Conservation (phyloP, 2,888 invertebrate species). For the Eledona agricola region DNA sequence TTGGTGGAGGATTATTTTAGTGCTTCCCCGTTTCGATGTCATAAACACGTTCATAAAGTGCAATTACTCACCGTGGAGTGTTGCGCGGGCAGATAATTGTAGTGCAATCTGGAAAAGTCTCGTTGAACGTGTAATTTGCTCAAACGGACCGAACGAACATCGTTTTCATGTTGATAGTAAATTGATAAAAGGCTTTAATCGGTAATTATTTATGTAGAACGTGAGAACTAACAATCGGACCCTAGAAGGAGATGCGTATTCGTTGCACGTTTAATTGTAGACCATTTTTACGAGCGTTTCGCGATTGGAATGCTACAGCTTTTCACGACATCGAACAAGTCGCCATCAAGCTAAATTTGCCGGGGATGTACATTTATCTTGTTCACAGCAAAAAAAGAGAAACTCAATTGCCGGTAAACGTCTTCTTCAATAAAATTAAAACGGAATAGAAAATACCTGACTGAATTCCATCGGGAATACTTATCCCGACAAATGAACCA, state of each 20-base stretch:
- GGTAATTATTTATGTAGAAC: conserved; percentile 39
- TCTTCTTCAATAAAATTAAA: no score
- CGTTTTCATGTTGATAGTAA: conserved; percentile 33
- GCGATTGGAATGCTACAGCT: conserved; percentile 13
- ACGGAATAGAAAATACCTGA: no score
- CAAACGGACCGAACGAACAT: conserved; percentile 20
- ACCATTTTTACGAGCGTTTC: conserved; percentile 9
- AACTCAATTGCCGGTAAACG: no score
- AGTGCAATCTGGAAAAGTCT: conserved; percentile 27
- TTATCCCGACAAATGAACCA: no score
- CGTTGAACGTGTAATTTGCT: conserved; percentile 30
- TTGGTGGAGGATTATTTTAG: conserved; percentile 1
- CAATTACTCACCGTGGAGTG: conserved; percentile 23
- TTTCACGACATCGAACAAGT: no score
- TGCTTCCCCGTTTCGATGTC: conserved; percentile 9
- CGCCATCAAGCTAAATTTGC: no score
- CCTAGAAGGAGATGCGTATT: conserved; percentile 31
- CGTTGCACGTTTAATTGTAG: conserved; percentile 20
- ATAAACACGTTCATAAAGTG: conserved; percentile 22
- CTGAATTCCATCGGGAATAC: no score
- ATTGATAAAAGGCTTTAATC: conserved; percentile 33
- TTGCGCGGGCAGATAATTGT: conserved; percentile 33
- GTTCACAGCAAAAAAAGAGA: no score
- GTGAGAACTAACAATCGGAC: conserved; percentile 37
- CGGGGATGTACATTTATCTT: no score